Percentiles rank a stretch among this genome's conserved stretches.
Conservation (phyloP, 2,113 vertebrate genomes). For the Glaucidium brasilianum region DNA sequence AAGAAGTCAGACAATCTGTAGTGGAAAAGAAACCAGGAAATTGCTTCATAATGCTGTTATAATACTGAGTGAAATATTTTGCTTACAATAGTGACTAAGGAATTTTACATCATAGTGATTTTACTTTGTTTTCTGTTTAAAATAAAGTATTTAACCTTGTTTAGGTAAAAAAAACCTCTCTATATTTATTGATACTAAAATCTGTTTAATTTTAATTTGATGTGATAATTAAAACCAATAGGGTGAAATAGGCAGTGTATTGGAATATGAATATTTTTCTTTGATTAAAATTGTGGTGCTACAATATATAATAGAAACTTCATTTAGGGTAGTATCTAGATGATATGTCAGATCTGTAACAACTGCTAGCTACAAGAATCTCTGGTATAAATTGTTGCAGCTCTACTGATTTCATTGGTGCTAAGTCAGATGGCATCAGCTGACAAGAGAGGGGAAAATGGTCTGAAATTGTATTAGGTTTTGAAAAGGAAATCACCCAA, state of each 20-base stretch:
- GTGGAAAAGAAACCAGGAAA: not conserved
- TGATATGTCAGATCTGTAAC: not conserved
- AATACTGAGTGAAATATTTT: not conserved
- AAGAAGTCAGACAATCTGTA: not conserved
- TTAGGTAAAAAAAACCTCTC: not conserved
- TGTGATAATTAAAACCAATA: not conserved
- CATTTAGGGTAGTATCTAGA: not conserved
- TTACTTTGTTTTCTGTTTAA: not conserved
- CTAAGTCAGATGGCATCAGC: not conserved
- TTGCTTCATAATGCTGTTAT: not conserved
- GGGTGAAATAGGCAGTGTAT: not conserved
- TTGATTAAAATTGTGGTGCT: not conserved
- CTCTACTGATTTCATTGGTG: not conserved
- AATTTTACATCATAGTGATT: not conserved
- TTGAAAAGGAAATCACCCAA: not conserved
- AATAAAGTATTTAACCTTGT: not conserved
- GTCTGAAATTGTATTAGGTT: not conserved
- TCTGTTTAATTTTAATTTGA: not conserved
- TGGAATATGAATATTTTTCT: not conserved
- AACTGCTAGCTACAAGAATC: not conserved
- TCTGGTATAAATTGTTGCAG: not conserved
- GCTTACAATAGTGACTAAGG: not conserved
- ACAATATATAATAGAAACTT: not conserved
- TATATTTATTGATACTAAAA: not conserved
- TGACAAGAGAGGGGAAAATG: not conserved